Evolutionary conservation across 2,888 invertebrate genomes (phyloP), one percentile per base, ranked within the genome.

Genomic region (Alloplasta piceator): DNA sequence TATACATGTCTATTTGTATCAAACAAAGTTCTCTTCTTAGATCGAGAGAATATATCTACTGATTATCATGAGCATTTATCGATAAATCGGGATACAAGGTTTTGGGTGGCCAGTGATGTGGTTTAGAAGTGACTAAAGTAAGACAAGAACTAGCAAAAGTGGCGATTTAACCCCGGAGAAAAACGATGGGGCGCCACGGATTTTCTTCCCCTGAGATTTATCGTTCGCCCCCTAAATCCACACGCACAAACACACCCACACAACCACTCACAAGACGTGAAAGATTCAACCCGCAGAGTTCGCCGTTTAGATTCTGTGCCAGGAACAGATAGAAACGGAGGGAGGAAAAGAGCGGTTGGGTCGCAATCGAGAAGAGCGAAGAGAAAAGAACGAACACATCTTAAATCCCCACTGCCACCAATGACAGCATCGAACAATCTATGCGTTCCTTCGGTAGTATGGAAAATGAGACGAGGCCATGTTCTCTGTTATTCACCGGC

Each of bases 141-240:
- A 81, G 79, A 82, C 73, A 76, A 66, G 67, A 64, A 78, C 46
- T 52, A 76, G 67, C 58, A 63, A 58, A 14, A 56, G 63, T 50
- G 75, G 73, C 77, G 77, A 81, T 80, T 77, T 78, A 81, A 80
- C 68, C 71, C 63, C 52, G 38, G 70, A 70, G 76, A 68, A 73
- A 72, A 76, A 80, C 77, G 78, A 79, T 79, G 71, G 81, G 82
- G 81, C 79, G 74, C 77, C 80, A 83, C 83, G 82, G 84, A 83
- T 83, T 84, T 83, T 81, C 66, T 74, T 60, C 10, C 14, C 43
- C 14, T 36, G 71, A 81, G 81, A 82, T 83, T 84, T 84, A 83
- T 82, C 78, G 78, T 75, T 77, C 64, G 75, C 79, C 64, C 55
- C 55, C 70, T 43, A 10, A 61, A 50, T 46, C 41, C 63, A 39